Base-by-base conservation (phyloP, 2,113 vertebrate genomes). In the Mustela lutreola region DNA sequence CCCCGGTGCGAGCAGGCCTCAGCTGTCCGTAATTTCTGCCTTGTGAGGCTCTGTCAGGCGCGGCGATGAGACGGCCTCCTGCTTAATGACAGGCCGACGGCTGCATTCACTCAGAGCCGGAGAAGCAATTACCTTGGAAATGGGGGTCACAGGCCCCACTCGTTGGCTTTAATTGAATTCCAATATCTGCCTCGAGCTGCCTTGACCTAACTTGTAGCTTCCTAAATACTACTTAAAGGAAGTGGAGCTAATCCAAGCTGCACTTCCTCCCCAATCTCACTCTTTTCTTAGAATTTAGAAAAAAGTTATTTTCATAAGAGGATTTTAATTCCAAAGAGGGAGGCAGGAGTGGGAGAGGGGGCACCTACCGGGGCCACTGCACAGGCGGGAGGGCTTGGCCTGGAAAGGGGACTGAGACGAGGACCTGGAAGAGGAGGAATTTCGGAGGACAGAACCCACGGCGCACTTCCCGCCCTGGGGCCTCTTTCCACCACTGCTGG, bases 111-210 rank as follows among this genome's bases (percentile, higher is more conserved):
- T 98, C 96, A 89, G 98, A 99, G 98, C 97, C 86, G 15, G 98
- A 99, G 98, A 99, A 99, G 99, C 99, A 99, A 99, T 99, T 99
- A 99, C 98, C 99, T 99, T 96, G 97, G 98, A 99, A 99, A 99
- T 97, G 98, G 98, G 98, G 99, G 99, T 98, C 98, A 98, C 88
- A 96, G 99, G 99, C 99, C 98, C 97, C 95, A 97, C 99, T 99
- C 99, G 95, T 98, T 98, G 99, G 98, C 99, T 98, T 99, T 99
- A 99, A 99, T 98, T 98, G 98, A 99, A 99, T 99, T 99, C 99
- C 99, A 98, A 98, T 98, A 99, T 99, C 99, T 98, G 98, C 98
- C 98, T 99, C 93, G 65, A 98, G 99, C 98, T 98, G 99, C 98
- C 98, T 82, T 98, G 98, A 99, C 99, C 98, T 97, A 93, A 82